Conservation (phyloP, 2,888 invertebrate species). For the Noctua comes region DNA sequence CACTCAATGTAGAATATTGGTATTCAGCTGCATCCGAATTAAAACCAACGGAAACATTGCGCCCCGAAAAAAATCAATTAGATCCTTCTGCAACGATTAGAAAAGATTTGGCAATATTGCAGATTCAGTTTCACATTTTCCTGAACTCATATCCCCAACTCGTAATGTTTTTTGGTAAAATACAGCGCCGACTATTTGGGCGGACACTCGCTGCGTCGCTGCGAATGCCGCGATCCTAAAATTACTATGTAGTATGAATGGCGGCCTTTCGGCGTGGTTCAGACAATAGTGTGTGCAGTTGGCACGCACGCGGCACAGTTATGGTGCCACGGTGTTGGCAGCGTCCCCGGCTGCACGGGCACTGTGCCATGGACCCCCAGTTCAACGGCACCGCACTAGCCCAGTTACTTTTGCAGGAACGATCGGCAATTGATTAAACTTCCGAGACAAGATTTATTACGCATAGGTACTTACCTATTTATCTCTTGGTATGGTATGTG, state of each 20-base stretch:
- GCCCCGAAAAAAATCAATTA: background rate
- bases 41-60: background rate
- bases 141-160: conserved; percentile 13
- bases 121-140: conserved; percentile 28
- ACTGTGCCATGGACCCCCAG: conserved; percentile 74
- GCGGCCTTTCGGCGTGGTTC: conserved; percentile 36
- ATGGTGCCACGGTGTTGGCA: conserved; percentile 64
- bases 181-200: conserved; percentile 25
- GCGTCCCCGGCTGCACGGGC: conserved; percentile 70
- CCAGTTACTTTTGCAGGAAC: conserved; percentile 57
- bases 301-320: conserved; percentile 60
- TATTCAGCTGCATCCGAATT: background rate
- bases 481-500: conserved; percentile 44
- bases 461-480: conserved; percentile 57
- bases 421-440: conserved; percentile 72
- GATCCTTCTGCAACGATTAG: background rate
- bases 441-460: conserved; percentile 68
- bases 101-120: conserved; percentile 6
- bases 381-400: conserved; percentile 72
- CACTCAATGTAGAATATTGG: background rate
- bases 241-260: conserved; percentile 54
- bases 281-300: conserved; percentile 57
- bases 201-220: conserved; percentile 24
- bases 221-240: conserved; percentile 40
- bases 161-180: conserved; percentile 38